Evolutionary conservation across 1,140 invertebrate genomes (phyloP).

Genomic region (Bombus ignitus): DNA sequence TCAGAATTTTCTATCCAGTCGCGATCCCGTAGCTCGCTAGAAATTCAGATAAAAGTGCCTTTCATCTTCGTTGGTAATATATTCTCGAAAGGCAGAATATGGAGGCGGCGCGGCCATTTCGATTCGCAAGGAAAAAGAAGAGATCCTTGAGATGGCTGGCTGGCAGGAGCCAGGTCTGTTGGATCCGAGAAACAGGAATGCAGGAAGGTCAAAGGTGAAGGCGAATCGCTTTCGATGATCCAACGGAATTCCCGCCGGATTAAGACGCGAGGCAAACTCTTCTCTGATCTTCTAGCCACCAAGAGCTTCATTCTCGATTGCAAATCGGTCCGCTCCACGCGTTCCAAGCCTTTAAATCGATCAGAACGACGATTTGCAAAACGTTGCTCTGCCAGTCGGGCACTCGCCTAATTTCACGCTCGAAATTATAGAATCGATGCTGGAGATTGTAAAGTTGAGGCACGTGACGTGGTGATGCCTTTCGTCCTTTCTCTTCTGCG

Average conservation of each 20-base stretch:
- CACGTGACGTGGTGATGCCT: no score
- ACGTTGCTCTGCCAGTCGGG: neutral
- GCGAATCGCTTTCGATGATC: constrained; percentile 48
- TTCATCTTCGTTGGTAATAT: constrained; percentile 36
- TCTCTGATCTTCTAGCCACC: neutral
- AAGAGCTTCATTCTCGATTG: neutral
- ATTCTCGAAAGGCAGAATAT: constrained; percentile 36
- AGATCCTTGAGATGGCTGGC: constrained; percentile 24
- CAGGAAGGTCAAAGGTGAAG: constrained; percentile 52
- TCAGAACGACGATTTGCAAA: neutral
- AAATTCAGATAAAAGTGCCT: constrained; percentile 55
- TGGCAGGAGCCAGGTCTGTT: neutral
- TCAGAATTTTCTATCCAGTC: constrained; percentile 22
- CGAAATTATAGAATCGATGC: neutral
- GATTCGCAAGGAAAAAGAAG: constrained; percentile 24
- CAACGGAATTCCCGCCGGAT: constrained; percentile 18
- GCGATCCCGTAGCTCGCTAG: neutral
- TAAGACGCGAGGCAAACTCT: constrained; percentile 20
- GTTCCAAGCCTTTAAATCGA: neutral
- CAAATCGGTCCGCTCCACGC: neutral
- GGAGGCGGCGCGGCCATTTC: constrained; percentile 15
- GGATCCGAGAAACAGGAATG: constrained; percentile 38
- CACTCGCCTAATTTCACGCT: neutral
- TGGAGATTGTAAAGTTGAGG: no score
- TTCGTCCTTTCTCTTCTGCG: no score